These are phyloP conservation scores for Tauraco erythrolophus DNA, from an alignment of 2,113 vertebrate genomes.

Conservation along the genomic window DNA sequence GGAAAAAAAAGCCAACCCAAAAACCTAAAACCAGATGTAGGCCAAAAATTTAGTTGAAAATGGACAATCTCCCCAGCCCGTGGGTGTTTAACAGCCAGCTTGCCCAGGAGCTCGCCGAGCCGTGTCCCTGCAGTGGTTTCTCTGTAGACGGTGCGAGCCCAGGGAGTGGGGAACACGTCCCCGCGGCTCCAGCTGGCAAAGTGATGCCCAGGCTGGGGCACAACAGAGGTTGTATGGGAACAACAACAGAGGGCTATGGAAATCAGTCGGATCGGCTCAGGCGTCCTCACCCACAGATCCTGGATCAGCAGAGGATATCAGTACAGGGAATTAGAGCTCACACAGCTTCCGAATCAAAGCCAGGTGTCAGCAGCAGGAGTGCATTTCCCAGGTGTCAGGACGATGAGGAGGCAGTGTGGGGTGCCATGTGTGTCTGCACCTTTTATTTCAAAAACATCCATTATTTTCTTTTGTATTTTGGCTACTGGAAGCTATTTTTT, in stretches of 20 bases:
- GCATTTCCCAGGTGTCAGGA: neutral
- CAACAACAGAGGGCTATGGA: neutral
- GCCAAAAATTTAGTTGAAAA: neutral
- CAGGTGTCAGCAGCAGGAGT: neutral
- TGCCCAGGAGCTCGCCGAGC: neutral
- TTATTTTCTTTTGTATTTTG: neutral
- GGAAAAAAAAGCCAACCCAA: neutral
- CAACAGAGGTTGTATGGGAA: neutral
- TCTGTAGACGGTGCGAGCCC: accelerated
- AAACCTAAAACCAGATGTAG: neutral
- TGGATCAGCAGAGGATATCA: neutral
- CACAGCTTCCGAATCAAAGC: neutral
- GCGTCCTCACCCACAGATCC: neutral
- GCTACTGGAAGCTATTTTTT: neutral
- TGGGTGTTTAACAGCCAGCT: neutral
- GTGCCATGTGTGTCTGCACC: neutral
- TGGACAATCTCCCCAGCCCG: accelerated
- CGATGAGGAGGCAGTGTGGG: neutral
- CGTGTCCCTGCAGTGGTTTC: neutral
- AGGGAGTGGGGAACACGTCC: neutral
- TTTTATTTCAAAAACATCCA: neutral
- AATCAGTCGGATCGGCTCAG: neutral
- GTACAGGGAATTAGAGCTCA: neutral
- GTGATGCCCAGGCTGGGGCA: neutral
- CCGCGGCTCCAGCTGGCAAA: neutral